These are phyloP conservation scores for Oscheius sp. DNA, from an alignment of 2,888 invertebrate species.

Conservation along the genomic window DNA sequence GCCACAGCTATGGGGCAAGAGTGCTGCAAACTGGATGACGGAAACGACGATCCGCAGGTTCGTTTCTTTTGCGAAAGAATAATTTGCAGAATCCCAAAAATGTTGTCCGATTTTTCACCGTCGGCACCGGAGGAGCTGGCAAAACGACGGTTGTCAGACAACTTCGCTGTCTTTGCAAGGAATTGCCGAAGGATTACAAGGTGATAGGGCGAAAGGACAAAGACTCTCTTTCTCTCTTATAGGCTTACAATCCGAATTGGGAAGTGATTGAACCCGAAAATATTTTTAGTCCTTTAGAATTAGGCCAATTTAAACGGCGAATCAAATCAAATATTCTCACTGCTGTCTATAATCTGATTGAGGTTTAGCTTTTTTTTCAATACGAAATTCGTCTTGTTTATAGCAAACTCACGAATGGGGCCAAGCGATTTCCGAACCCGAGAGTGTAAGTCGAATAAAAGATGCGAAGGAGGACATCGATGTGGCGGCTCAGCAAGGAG, in stretches of 20 bases:
- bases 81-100: slow-evolving; percentile 30
- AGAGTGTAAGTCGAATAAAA: slow-evolving; percentile 4
- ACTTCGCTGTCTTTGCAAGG: slow-evolving; percentile 58
- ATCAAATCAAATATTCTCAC: slow-evolving; percentile 52
- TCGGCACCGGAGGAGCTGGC: slow-evolving; percentile 67
- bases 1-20: slow-evolving; percentile 22
- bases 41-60: slow-evolving; percentile 13
- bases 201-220: slow-evolving; percentile 24
- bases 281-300: slow-evolving; percentile 33
- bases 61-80: background rate
- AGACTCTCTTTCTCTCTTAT: background rate
- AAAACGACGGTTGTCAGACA: slow-evolving; percentile 67
- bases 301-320: slow-evolving; percentile 34
- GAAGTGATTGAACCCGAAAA: slow-evolving; percentile 42
- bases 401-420: slow-evolving; percentile 31
- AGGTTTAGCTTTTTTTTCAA: slow-evolving; percentile 34
- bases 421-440: slow-evolving; percentile 3
- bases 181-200: slow-evolving; percentile 57
- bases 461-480: slow-evolving; percentile 22
- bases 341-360: slow-evolving; percentile 42
- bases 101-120: slow-evolving; percentile 64
- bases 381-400: background rate
- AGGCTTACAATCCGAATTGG: slow-evolving; percentile 24
- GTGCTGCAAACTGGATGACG: slow-evolving; percentile 15
- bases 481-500: slow-evolving; percentile 14